Percentiles rank a stretch among this genome's conserved stretches.
phyloP scores from a whole-genome alignment of 2,797 vertebrate genomes.

The Tragelaphus eurycerus region DNA sequence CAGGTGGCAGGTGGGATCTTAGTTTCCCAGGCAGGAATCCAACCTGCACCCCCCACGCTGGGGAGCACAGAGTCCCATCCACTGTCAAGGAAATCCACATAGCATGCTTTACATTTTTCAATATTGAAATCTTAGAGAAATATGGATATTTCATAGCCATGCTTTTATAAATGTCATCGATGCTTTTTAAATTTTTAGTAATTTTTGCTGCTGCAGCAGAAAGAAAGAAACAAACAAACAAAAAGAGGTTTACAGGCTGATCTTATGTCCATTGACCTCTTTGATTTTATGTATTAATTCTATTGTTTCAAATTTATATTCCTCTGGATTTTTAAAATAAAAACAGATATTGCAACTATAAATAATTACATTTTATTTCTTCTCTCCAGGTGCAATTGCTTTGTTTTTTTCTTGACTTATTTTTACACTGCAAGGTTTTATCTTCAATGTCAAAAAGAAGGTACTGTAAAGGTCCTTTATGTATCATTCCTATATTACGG shows the following conservation, averaged over 20 bases:
- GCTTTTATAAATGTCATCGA: not conserved
- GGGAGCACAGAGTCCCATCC: not conserved
- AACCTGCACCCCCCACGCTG: not conserved
- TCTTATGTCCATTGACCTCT: not conserved
- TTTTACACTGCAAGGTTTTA: not conserved
- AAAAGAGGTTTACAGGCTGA: not conserved
- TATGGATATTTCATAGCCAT: not conserved
- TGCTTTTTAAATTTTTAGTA: not conserved
- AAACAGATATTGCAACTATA: not conserved
- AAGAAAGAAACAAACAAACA: not conserved
- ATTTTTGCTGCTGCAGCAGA: not conserved
- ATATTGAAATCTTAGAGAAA: not conserved
- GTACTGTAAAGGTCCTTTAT: not conserved
- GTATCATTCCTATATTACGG: not conserved
- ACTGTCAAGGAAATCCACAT: not conserved
- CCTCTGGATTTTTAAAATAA: not conserved
- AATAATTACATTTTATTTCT: not conserved
- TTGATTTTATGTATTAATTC: not conserved
- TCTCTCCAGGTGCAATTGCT: not conserved
- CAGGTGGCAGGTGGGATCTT: not conserved
- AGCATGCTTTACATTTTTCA: not conserved
- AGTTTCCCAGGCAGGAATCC: not conserved
- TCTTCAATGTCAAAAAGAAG: not conserved
- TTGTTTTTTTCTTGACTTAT: not conserved
- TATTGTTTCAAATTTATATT: too few species aligned